A percentile compares a stretch with the other conserved stretches of the same genome.
Conservation (phyloP, 2,888 invertebrate genomes). For the Ceriagrion tenellum region DNA sequence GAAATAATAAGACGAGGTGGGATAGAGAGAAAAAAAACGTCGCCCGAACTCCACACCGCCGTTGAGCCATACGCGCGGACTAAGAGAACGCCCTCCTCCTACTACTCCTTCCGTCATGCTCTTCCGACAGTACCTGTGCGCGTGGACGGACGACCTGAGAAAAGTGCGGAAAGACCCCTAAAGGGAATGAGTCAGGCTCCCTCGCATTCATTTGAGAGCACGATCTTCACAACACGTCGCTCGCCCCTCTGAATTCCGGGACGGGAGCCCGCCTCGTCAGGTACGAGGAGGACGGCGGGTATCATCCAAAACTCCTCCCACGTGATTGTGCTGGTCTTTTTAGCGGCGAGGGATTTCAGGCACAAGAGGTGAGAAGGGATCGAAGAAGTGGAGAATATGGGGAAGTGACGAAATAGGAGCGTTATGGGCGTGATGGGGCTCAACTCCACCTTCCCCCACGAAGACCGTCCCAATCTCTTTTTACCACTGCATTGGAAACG, state of each 20-base stretch:
- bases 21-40: not conserved
- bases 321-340: slow-evolving; percentile 1
- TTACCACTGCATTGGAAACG: slow-evolving; percentile 44
- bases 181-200: not conserved
- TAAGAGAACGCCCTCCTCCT: not conserved
- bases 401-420: slow-evolving; percentile 17
- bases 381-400: not conserved
- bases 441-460: not conserved
- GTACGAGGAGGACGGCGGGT: not conserved
- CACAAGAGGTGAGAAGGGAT: not conserved
- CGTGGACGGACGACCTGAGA: slow-evolving; percentile 29
- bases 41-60: not conserved
- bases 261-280: not conserved
- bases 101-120: not conserved
- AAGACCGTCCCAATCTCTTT: not conserved
- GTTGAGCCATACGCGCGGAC: not conserved
- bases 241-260: not conserved
- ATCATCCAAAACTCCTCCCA: slow-evolving; percentile 43
- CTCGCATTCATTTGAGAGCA: not conserved
- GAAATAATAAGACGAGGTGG: slow-evolving; percentile 8
- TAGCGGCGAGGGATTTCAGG: not conserved
- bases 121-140: not conserved
- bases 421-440: slow-evolving; percentile 34
- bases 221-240: not conserved
- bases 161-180: not conserved